Evolutionary conservation across 2,797 vertebrate genomes (phyloP).

Genomic region (Carapus acus): DNA sequence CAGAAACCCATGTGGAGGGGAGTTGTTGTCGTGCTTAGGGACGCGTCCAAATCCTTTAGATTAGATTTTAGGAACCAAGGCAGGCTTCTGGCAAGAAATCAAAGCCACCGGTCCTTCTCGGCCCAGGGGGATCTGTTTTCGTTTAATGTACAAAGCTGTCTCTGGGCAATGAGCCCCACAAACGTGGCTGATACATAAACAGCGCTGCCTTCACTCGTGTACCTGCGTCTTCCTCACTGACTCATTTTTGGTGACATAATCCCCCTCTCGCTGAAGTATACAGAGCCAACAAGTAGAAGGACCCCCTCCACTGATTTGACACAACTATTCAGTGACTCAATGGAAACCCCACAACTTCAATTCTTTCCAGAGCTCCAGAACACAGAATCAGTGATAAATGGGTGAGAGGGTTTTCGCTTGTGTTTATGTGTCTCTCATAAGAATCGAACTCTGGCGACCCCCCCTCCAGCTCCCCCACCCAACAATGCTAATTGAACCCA

Average conservation of each 20-base stretch:
- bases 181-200: constrained; percentile 42
- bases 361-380: constrained; percentile 32
- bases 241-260: constrained; percentile 36
- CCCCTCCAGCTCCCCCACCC: no score
- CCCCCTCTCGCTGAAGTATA: constrained; percentile 20
- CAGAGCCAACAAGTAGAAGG: constrained; percentile 23
- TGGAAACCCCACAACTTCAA: constrained; percentile 27
- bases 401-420: constrained; percentile 40
- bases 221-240: constrained; percentile 39
- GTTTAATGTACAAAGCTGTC: constrained; percentile 60
- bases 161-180: constrained; percentile 48
- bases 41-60: constrained; percentile 53
- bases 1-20: constrained; percentile 33
- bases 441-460: constrained; percentile 45
- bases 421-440: constrained; percentile 51
- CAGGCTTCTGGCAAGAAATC: constrained; percentile 55
- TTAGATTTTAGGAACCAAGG: constrained; percentile 57
- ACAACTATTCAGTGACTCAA: constrained; percentile 34
- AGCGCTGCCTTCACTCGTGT: constrained; percentile 39
- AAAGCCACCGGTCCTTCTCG: constrained; percentile 54
- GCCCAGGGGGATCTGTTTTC: constrained; percentile 62
- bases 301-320: constrained; percentile 42
- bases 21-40: constrained; percentile 43
- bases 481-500: constrained; percentile 55
- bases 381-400: constrained; percentile 31